Evolutionary conservation across 2,888 invertebrate genomes (phyloP).

Genomic region (Conomelus anceps): DNA sequence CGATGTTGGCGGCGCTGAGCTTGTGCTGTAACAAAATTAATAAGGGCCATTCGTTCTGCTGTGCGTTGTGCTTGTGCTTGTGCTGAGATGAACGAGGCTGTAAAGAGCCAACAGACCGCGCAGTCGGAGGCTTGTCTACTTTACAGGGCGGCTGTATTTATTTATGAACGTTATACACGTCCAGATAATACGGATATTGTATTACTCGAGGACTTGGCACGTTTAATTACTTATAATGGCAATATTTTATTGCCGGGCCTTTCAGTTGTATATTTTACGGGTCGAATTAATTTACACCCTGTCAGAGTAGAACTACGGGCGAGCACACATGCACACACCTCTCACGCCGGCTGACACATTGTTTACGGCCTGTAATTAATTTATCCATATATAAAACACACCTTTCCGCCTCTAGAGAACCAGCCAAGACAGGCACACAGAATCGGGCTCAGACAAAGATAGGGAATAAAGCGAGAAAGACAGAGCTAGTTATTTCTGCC

Average conservation of each 20-base stretch:
- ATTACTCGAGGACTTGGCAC: not conserved
- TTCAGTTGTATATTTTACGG: constrained; percentile 1
- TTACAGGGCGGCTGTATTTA: not conserved
- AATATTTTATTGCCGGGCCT: constrained; percentile 2
- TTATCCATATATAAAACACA: constrained; percentile 9
- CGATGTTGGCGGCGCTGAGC: not conserved
- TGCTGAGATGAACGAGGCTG: not conserved
- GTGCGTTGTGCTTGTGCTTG: not conserved
- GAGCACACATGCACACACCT: not conserved
- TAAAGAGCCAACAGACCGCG: not conserved
- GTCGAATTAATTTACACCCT: not conserved
- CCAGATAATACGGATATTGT: not conserved
- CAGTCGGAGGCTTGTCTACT: not conserved
- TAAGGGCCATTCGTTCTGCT: not conserved
- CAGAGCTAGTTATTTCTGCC: not conserved
- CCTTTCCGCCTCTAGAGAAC: not conserved
- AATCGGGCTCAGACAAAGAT: not conserved
- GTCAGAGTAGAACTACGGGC: not conserved
- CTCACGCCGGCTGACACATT: not conserved
- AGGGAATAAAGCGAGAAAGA: not conserved
- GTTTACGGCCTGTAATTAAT: constrained; percentile 3
- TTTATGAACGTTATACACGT: not conserved
- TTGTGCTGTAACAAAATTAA: not conserved
- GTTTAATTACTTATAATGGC: constrained; percentile 4
- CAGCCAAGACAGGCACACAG: not conserved